A percentile compares a stretch with the other conserved stretches of the same genome.
Conservation (phyloP, 2,113 vertebrate species). For the Petrocephalus microphthalmus region DNA sequence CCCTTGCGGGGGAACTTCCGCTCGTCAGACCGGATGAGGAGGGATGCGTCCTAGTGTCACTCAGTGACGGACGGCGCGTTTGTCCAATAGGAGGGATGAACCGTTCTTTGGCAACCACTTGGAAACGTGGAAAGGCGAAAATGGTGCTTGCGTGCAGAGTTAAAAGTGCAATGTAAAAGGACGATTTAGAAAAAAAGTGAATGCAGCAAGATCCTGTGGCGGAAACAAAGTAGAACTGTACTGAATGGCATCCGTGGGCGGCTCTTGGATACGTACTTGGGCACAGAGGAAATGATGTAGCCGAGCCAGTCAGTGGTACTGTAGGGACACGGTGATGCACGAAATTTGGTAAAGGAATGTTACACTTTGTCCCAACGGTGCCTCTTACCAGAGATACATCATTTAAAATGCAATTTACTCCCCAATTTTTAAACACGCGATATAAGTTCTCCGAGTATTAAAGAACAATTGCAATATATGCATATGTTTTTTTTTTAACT, state of each 20-base stretch:
- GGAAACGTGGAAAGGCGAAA: slow-evolving; percentile 62
- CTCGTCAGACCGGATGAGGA: slow-evolving; percentile 41
- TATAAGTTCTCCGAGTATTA: not conserved
- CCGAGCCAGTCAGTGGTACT: slow-evolving; percentile 1
- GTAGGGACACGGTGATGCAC: not conserved
- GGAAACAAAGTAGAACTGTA: slow-evolving; percentile 25
- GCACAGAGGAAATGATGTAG: slow-evolving; percentile 25
- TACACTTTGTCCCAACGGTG: not conserved
- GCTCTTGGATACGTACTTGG: slow-evolving; percentile 14
- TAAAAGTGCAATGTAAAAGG: slow-evolving; percentile 26
- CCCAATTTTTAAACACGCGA: not conserved
- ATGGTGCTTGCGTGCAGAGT: slow-evolving; percentile 43
- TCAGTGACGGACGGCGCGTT: slow-evolving; percentile 41
- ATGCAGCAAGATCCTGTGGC: slow-evolving; percentile 8
- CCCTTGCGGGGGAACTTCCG: slow-evolving; percentile 40
- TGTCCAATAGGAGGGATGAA: slow-evolving; percentile 46
- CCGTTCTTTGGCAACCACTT: slow-evolving; percentile 46
- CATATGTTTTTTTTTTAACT: not conserved
- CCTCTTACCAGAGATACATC: not conserved
- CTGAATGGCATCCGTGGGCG: slow-evolving; percentile 19
- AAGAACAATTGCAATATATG: not conserved
- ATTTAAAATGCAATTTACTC: not conserved
- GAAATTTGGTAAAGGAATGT: not conserved
- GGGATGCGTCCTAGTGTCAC: slow-evolving; percentile 27
- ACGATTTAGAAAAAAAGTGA: slow-evolving; percentile 21